These are phyloP conservation scores for Tetraneura akinire DNA, from an alignment of 1,140 invertebrate species.

Conservation along the genomic window DNA sequence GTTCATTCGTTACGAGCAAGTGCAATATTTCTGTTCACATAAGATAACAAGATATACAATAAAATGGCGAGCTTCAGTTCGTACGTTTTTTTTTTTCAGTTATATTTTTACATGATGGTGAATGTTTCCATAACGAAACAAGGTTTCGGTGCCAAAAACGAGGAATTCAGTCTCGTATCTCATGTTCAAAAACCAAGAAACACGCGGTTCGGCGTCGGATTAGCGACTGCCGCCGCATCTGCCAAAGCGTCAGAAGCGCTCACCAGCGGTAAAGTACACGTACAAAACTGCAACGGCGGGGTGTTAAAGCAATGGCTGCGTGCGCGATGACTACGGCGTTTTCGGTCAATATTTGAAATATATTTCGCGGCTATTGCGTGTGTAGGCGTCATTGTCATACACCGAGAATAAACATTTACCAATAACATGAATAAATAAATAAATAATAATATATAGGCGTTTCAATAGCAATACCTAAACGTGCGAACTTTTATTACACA, in stretches of 20 bases:
- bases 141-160: background rate
- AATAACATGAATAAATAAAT: too few relatives aligned
- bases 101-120: too few relatives aligned
- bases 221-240: constrained; percentile 10
- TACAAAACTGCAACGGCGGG: background rate
- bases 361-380: too few relatives aligned
- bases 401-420: too few relatives aligned
- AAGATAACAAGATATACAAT: background rate
- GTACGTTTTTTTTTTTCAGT: too few relatives aligned
- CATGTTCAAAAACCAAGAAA: background rate
- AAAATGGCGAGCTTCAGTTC: constrained; percentile 5
- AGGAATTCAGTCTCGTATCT: background rate
- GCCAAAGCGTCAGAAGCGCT: constrained; percentile 6
- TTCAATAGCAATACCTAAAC: too few relatives aligned
- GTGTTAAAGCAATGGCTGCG: background rate
- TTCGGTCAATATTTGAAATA: background rate
- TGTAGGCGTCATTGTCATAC: too few relatives aligned
- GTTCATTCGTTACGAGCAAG: too few relatives aligned
- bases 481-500: too few relatives aligned
- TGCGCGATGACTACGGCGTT: background rate
- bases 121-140: too few relatives aligned
- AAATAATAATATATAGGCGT: too few relatives aligned
- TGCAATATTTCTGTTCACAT: too few relatives aligned
- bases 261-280: background rate
- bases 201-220: constrained; percentile 8